Evolutionary conservation across 2,888 invertebrate genomes (phyloP).

Genomic region (Neoaliturus tenellus): DNA sequence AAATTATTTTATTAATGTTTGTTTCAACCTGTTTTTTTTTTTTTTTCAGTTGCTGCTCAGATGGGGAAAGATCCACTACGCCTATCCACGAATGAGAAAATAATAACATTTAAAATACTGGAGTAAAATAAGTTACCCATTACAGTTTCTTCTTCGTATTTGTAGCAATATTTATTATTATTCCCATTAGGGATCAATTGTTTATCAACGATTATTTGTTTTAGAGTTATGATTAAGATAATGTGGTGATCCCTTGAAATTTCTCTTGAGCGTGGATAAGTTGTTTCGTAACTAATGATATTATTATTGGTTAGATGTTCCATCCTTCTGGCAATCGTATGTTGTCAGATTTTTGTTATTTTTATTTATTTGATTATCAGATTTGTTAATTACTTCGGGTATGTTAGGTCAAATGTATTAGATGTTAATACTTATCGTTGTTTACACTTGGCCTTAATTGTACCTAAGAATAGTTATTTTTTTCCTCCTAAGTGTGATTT

Average conservation of each 20-base stretch:
- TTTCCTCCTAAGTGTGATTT: slow-evolving; percentile 24
- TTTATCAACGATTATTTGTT: background rate
- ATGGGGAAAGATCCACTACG: background rate
- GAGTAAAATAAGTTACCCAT: slow-evolving; percentile 40
- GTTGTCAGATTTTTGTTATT: background rate
- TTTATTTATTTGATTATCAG: background rate
- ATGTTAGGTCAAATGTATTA: background rate
- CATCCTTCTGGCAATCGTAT: background rate
- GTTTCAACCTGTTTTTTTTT: background rate
- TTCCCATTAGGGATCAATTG: slow-evolving; percentile 1
- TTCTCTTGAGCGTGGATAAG: slow-evolving; percentile 2
- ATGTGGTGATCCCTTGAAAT: background rate
- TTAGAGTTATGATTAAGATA: background rate
- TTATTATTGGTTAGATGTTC: slow-evolving; percentile 21
- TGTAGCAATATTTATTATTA: slow-evolving; percentile 24
- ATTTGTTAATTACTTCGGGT: background rate
- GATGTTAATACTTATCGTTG: background rate
- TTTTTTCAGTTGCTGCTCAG: slow-evolving; percentile 7
- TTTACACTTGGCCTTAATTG: background rate
- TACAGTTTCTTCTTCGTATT: background rate
- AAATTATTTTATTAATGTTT: no score
- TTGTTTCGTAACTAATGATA: slow-evolving; percentile 1
- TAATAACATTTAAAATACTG: slow-evolving; percentile 30
- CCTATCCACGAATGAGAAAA: slow-evolving; percentile 21
- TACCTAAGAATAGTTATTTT: background rate